phyloP scores from a whole-genome alignment of 2,113 vertebrate species.

The Benitochromis conjunctus region DNA sequence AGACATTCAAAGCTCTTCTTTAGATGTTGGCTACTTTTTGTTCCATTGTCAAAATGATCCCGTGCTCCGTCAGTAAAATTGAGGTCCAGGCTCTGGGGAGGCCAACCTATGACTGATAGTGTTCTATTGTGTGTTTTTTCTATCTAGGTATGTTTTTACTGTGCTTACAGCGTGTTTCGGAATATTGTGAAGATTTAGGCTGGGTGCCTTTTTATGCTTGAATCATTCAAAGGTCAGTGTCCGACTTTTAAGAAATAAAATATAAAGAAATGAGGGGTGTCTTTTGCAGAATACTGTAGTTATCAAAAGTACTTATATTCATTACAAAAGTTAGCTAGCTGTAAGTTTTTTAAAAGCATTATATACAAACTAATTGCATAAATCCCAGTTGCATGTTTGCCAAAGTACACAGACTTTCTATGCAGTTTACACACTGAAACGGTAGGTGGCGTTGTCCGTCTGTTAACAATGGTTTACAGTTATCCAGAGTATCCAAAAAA shows the following conservation, averaged over 20 bases:
- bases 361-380: not conserved
- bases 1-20: not conserved
- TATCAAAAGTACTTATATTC: not conserved
- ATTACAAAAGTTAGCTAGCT: not conserved
- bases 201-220: not conserved
- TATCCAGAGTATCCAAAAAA: not conserved
- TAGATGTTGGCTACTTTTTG: not conserved
- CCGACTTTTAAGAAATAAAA: not conserved
- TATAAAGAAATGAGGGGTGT: not conserved
- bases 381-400: not conserved
- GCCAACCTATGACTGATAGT: not conserved
- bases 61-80: not conserved
- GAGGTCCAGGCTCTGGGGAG: not conserved
- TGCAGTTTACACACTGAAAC: not conserved
- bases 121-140: not conserved
- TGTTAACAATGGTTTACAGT: not conserved
- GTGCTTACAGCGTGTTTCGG: not conserved
- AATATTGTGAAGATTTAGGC: not conserved
- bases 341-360: not conserved
- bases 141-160: not conserved
- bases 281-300: not conserved
- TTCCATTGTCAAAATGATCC: not conserved
- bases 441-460: not conserved
- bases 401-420: not conserved
- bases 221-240: not conserved